Percentiles rank a stretch among this genome's conserved stretches.
These are phyloP conservation scores for Molossus molossus DNA, from an alignment of 2,797 vertebrate species.

Conservation along the genomic window DNA sequence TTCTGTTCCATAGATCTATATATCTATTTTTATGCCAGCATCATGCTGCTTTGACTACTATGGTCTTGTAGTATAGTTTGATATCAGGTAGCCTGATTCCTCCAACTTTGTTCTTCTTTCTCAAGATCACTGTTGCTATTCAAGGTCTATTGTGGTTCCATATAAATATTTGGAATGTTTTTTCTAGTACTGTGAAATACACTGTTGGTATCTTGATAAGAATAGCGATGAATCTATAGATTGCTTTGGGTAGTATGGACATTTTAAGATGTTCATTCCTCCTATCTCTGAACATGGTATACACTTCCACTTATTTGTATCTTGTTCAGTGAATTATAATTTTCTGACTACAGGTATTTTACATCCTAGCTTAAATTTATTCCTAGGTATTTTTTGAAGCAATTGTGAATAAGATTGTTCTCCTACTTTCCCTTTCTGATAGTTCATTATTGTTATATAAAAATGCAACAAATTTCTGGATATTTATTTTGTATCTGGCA, in stretches of 20 bases:
- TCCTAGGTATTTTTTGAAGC: neutral
- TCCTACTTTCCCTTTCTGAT: neutral
- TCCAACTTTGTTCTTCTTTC: neutral
- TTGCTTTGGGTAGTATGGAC: neutral
- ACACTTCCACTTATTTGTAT: neutral
- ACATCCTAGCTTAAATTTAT: neutral
- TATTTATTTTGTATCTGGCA: neutral
- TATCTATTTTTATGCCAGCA: neutral
- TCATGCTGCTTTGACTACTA: neutral
- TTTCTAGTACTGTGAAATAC: too few relatives aligned
- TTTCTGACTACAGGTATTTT: neutral
- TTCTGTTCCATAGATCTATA: neutral
- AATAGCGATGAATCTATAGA: neutral
- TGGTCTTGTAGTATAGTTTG: neutral
- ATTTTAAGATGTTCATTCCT: neutral
- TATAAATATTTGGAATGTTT: too few relatives aligned
- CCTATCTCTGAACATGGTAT: neutral
- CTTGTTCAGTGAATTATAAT: neutral
- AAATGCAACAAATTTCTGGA: neutral
- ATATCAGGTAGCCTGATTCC: neutral
- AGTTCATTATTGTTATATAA: neutral
- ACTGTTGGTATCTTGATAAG: neutral
- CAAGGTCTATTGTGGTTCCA: too few relatives aligned
- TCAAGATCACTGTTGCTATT: too few relatives aligned
- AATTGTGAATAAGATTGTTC: neutral